These are phyloP conservation scores for Drosophila cognata DNA, from an alignment of 2,888 invertebrate genomes.

Conservation along the genomic window DNA sequence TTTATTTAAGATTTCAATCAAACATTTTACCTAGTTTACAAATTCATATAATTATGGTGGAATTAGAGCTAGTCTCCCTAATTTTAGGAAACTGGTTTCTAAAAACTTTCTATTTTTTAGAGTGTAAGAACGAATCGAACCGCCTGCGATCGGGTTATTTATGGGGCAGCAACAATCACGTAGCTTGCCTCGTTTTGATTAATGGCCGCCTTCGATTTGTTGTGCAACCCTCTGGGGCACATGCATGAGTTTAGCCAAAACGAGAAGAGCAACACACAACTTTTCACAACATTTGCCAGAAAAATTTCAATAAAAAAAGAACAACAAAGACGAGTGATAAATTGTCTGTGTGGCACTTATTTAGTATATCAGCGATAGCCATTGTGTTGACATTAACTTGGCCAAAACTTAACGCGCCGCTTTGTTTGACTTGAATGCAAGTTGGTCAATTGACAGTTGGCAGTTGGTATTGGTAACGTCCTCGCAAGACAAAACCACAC, in stretches of 20 bases:
- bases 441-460: constrained; percentile 51
- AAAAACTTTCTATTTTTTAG: background rate
- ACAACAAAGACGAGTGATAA: constrained; percentile 40
- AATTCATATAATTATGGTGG: background rate
- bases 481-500: constrained; percentile 42
- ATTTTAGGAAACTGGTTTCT: too few relatives aligned
- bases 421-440: constrained; percentile 70
- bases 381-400: constrained; percentile 67
- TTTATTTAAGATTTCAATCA: background rate
- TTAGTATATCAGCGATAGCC: constrained; percentile 44
- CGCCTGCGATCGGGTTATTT: constrained; percentile 60
- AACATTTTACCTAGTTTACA: background rate
- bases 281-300: constrained; percentile 62
- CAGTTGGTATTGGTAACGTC: constrained; percentile 70
- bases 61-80: background rate
- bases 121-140: constrained; percentile 20
- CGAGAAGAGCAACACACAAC: constrained; percentile 51
- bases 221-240: constrained; percentile 13
- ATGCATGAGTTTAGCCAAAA: constrained; percentile 53
- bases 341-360: constrained; percentile 58
- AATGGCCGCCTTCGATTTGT: constrained; percentile 65
- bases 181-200: constrained; percentile 62
- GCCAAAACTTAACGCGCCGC: constrained; percentile 26
- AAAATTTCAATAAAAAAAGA: constrained; percentile 49
- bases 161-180: constrained; percentile 70